Conservation (phyloP, 2,113 vertebrate genomes). For the Grallaria varia region DNA sequence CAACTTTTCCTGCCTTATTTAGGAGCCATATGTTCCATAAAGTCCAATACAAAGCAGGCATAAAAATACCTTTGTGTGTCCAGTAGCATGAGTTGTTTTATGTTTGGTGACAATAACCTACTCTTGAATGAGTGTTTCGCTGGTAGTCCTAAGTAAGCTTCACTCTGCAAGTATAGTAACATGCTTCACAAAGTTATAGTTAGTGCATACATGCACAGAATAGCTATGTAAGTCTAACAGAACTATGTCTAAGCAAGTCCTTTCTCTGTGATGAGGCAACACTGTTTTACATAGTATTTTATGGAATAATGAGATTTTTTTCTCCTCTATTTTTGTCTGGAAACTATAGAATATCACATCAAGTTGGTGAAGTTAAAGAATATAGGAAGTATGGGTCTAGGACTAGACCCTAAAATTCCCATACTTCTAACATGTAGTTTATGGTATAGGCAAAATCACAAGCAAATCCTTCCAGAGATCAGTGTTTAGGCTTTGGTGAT, state of each 20-base stretch:
- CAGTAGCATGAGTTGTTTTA: background rate
- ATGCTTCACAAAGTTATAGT: background rate
- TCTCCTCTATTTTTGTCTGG: background rate
- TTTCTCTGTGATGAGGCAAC: accelerated
- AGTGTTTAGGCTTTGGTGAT: background rate
- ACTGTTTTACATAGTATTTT: background rate
- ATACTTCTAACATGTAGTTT: background rate
- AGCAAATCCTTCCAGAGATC: background rate
- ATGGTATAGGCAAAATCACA: accelerated
- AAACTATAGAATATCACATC: background rate
- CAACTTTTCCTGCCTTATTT: background rate
- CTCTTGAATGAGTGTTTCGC: background rate
- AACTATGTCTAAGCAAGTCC: background rate
- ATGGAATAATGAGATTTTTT: background rate
- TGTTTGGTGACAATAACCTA: background rate
- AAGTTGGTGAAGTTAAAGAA: background rate
- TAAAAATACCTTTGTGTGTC: background rate
- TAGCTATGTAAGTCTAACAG: background rate
- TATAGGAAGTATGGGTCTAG: background rate
- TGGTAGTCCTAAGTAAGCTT: background rate
- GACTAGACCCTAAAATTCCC: background rate
- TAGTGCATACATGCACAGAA: background rate
- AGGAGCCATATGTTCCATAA: background rate
- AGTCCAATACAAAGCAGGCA: background rate
- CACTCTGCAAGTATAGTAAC: background rate